Base-by-base conservation (phyloP, 2,797 vertebrate genomes). In the Atherinosoma microstoma region DNA sequence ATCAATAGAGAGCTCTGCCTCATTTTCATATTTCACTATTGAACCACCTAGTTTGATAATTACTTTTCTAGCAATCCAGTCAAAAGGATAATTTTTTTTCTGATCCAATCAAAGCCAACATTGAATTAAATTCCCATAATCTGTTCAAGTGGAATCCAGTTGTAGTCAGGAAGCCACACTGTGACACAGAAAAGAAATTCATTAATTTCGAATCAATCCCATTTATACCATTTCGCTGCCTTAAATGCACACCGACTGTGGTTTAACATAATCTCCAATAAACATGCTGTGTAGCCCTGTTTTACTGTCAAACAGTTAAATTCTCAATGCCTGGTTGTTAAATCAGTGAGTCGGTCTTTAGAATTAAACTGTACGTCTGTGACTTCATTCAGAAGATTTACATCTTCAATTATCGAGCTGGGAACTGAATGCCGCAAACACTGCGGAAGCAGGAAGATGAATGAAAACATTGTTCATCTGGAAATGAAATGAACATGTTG, bases 401-500 rank as follows among this genome's bases (percentile, higher is more conserved):
- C 16, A 7, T 68, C 16, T 58, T 59, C n/a, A 78, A 24, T 76
- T 18, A 71, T 58, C 38, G 24, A 47, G 24, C 10, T 68, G 13
- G 12, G 13, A 45, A 54, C 58, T 34, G 35, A 49, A 47, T 30
- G n/a, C 22, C 53, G 56, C 18, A 13, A 22, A 56, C 47, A 11
- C 16, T 29, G 9, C 35, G 12, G 4, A 59, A 42, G 24, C n/a
- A 60, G 3, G 18, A 54, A 63, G 38, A 20, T 75, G 1, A 53
- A 78, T 72, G 64, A 51, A 65, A 32, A 53, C 16, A 0, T 68
- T 73, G 30, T 45, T 45, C 42, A 32, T 42, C 76, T 51, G 45
- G 6, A 45, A 45, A 45, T 45, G 42, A 45, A 45, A 45, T 45
- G 18, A 20, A 45, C 42, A 58, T 12, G 0, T 64, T 70, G 35